Percentiles rank a stretch among this genome's conserved stretches.
phyloP scores from a whole-genome alignment of 2,797 vertebrate species.

The Spea hammondii region DNA sequence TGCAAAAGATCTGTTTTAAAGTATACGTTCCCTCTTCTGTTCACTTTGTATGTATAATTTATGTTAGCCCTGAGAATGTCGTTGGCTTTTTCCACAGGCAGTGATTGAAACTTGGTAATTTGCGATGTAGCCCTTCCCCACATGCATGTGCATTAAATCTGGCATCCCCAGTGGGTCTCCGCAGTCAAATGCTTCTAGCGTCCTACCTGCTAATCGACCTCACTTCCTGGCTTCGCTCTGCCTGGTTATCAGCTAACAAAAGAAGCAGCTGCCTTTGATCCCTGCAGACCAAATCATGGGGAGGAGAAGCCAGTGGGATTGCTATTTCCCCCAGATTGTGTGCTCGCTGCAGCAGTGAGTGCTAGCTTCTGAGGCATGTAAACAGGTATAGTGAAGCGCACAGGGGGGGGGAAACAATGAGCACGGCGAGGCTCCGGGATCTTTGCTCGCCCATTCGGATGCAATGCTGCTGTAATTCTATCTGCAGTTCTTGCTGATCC shows the following conservation, averaged over 20 bases:
- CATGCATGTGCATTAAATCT: constrained; percentile 68
- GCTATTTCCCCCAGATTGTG: constrained; percentile 36
- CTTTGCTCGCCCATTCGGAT: constrained; percentile 68
- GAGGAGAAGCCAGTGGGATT: constrained; percentile 58
- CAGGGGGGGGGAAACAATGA: constrained; percentile 59
- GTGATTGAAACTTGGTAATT: constrained; percentile 75
- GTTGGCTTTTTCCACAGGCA: constrained; percentile 71
- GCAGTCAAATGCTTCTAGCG: constrained; percentile 62
- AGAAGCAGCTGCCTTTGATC: constrained; percentile 62
- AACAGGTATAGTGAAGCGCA: constrained; percentile 61
- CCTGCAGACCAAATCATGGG: constrained; percentile 59
- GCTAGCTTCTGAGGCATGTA: constrained; percentile 56
- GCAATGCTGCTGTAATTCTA: constrained; percentile 81
- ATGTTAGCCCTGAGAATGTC: constrained; percentile 65
- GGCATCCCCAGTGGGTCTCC: constrained; percentile 65
- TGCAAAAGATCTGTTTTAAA: constrained; percentile 50
- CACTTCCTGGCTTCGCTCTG: constrained; percentile 63
- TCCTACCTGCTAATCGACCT: constrained; percentile 68
- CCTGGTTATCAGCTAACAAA: constrained; percentile 65
- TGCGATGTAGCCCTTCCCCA: constrained; percentile 67
- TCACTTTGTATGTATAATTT: constrained; percentile 71
- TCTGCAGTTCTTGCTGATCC: constrained; percentile 72
- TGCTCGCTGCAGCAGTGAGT: constrained; percentile 54
- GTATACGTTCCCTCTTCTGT: constrained; percentile 54
- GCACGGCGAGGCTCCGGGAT: constrained; percentile 61